These are phyloP conservation scores for Zygothrica quintamaculata DNA, from an alignment of 2,888 invertebrate genomes.

Conservation along the genomic window DNA sequence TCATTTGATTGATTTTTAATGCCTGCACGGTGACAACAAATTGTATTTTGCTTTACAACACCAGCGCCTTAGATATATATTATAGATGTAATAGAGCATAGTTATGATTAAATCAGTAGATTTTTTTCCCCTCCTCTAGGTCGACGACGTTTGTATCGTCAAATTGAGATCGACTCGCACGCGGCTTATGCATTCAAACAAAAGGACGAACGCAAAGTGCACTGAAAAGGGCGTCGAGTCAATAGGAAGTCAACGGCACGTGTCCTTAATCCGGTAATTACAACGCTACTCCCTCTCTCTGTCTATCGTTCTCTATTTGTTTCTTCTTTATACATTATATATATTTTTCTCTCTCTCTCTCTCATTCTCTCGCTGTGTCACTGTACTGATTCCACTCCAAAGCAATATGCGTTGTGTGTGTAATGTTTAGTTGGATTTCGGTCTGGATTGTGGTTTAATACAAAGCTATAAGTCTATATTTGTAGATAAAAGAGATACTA, in stretches of 20 bases:
- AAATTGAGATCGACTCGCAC: slow-evolving; percentile 51
- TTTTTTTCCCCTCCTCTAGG: background rate
- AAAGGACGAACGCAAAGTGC: slow-evolving; percentile 69
- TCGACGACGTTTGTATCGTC: slow-evolving; percentile 8
- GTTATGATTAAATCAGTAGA: slow-evolving; percentile 76
- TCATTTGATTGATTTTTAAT: slow-evolving; percentile 81
- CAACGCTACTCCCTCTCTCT: slow-evolving; percentile 41
- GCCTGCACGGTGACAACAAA: slow-evolving; percentile 56
- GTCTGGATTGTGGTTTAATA: slow-evolving; percentile 53
- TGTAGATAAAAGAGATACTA: slow-evolving; percentile 44
- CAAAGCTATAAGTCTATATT: slow-evolving; percentile 30
- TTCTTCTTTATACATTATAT: slow-evolving; percentile 1
- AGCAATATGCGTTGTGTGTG: slow-evolving; percentile 8
- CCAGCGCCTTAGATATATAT: slow-evolving; percentile 32
- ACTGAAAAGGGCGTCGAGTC: slow-evolving; percentile 56
- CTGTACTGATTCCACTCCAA: background rate
- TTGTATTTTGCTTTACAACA: slow-evolving; percentile 41
- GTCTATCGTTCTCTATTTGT: background rate
- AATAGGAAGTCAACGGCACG: slow-evolving; percentile 76
- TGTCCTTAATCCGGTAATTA: slow-evolving; percentile 80
- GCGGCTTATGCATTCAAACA: slow-evolving; percentile 69
- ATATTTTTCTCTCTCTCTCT: background rate
- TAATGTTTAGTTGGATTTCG: slow-evolving; percentile 25
- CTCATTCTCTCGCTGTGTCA: background rate
- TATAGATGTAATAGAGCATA: slow-evolving; percentile 33